Evolutionary conservation across 2,113 vertebrate genomes (phyloP), one percentile per base, ranked within the genome.

Genomic region (Brachypteracias leptosomus): DNA sequence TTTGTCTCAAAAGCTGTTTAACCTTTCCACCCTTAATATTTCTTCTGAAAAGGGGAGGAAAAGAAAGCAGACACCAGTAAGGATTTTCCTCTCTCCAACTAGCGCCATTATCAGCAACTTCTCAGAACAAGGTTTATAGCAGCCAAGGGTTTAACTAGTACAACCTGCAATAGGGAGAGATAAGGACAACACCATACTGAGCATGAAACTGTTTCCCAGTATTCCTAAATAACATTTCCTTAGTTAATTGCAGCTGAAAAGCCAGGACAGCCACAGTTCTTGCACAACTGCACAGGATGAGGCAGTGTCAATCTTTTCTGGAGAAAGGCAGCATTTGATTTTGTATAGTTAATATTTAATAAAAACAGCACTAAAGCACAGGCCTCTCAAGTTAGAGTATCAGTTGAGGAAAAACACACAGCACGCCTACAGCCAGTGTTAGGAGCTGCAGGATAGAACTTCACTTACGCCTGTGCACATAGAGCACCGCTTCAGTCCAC

Each of bases 1-100:
- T 93, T 90, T 12, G 1, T 86, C 68, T 92, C 80, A 93, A 87
- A 95, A 92, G 57, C 76, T 84, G 9, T 89, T 94, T 96, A 95
- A 91, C 62, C 66, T 90, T 94, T 94, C 24, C 13, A 84, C 85
- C 59, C 33, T 81, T 35, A 68, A 7, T 67, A 90, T 89, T 92
- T 94, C 36, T 89, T 94, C 90, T 81, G 68, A 93, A 78, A 57
- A 80, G 25, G 0, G 2, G 40, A 73, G 51, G 78, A 85, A 74
- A 75, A 94, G 80, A 95, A 96, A 95, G 92, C 47, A 96, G 88
- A 86, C 55, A 88, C 35, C 29, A 78, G 74, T 47, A 71, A 59
- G 35, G 66, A 55, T 70, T 86, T 80, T 80, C 49, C 47, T 88
- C 61, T 75, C 74, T 85, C 28, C 67, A 62, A 29, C 22, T 33